Conservation (phyloP, 2,888 invertebrate species). For the Campopleginae sp. region DNA sequence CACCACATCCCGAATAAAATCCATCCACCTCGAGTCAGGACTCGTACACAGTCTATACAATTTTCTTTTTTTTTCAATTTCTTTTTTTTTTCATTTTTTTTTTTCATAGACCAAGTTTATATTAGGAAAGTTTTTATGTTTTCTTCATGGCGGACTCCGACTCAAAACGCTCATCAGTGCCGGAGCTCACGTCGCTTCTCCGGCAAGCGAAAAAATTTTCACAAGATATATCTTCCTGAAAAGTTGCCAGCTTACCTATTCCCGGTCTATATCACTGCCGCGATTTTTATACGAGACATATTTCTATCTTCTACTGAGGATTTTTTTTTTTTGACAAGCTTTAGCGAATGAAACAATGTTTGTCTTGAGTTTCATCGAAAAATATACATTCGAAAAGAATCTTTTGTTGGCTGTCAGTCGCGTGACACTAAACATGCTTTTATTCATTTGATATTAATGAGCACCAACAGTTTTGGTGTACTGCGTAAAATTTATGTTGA, state of each 20-base stretch:
- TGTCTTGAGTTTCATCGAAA: not conserved
- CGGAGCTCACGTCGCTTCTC: conserved; percentile 49
- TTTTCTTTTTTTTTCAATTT: not conserved
- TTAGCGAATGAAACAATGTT: not conserved
- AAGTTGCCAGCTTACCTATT: conserved; percentile 13
- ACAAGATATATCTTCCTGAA: conserved; percentile 32
- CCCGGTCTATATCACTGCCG: not conserved
- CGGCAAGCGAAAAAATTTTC: conserved; percentile 52
- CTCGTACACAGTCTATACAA: conserved; percentile 42
- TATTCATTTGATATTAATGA: conserved; percentile 9
- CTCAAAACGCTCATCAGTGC: conserved; percentile 70
- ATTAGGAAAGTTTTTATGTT: conserved; percentile 80
- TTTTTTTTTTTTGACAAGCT: not conserved
- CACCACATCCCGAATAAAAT: conserved; percentile 74
- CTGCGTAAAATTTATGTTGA: conserved; percentile 14
- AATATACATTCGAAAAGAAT: not conserved
- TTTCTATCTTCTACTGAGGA: not conserved
- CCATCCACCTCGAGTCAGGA: conserved; percentile 64
- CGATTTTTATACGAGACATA: not conserved
- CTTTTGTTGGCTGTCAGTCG: not conserved
- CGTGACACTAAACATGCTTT: not conserved
- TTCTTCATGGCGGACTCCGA: conserved; percentile 66
- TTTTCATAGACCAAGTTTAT: conserved; percentile 78
- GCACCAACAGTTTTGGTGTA: not conserved
- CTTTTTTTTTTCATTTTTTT: not conserved